Evolutionary conservation across 2,113 vertebrate species (phyloP).

Genomic region (Neotoma lepida): DNA sequence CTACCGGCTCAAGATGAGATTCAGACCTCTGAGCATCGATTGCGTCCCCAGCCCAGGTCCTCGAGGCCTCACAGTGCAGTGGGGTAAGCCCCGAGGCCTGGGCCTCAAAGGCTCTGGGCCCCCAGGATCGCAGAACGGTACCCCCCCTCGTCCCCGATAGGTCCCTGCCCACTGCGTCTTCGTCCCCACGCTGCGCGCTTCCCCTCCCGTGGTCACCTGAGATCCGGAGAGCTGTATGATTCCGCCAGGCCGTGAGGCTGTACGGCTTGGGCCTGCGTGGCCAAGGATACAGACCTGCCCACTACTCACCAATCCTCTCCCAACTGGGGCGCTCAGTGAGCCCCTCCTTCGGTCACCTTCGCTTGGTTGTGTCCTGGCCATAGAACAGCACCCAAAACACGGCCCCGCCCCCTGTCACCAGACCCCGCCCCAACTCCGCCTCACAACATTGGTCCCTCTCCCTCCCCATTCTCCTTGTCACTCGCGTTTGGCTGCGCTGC

Average conservation of each 20-base stretch:
- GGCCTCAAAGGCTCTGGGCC: not conserved
- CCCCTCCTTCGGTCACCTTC: not conserved
- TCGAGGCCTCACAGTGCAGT: not conserved
- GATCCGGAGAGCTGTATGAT: not conserved
- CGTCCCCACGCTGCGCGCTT: not conserved
- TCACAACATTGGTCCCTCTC: not conserved
- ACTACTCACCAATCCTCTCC: not conserved
- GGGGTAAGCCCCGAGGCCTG: not conserved
- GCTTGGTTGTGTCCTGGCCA: not conserved
- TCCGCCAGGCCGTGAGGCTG: not conserved
- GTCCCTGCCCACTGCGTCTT: not conserved
- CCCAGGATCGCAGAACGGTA: not conserved
- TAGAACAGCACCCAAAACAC: not conserved
- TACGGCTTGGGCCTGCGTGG: accelerated
- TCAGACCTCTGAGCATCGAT: not conserved
- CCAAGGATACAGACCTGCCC: not conserved
- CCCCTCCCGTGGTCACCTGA: slow-evolving; percentile 35
- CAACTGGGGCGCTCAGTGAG: not conserved
- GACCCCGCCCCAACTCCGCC: not conserved
- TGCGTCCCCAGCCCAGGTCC: not conserved
- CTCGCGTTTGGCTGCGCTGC: not conserved
- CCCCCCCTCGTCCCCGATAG: not conserved
- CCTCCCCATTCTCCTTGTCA: not conserved
- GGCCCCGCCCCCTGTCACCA: not conserved
- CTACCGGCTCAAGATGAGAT: not conserved